Percentiles rank a stretch among this genome's conserved stretches.
Conservation (phyloP, 2,113 vertebrate genomes). For the Helogale parvula region DNA sequence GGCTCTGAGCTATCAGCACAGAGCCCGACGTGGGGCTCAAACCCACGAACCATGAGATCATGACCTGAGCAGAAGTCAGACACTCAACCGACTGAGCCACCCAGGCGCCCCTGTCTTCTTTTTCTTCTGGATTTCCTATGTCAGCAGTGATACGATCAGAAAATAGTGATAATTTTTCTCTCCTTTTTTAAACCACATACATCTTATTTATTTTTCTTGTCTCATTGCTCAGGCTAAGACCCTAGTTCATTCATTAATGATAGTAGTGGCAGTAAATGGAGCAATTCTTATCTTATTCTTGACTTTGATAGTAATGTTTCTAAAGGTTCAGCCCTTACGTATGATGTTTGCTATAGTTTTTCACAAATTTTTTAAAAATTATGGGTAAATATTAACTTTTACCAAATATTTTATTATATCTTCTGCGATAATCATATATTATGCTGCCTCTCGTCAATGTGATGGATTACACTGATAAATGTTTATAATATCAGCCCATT, state of each 20-base stretch:
- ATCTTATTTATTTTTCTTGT: constrained; percentile 3
- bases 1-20: too few relatives aligned
- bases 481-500: not conserved
- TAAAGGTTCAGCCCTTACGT: not conserved
- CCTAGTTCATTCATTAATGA: not conserved
- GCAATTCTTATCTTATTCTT: not conserved
- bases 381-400: not conserved
- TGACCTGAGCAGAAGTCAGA: too few relatives aligned
- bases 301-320: not conserved
- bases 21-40: too few relatives aligned
- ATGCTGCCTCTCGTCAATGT: not conserved
- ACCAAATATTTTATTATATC: not conserved
- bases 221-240: not conserved
- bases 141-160: not conserved
- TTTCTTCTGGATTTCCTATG: not conserved
- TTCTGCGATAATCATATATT: not conserved
- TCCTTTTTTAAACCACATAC: not conserved
- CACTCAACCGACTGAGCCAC: too few relatives aligned
- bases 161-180: not conserved
- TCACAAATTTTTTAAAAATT: constrained; percentile 5
- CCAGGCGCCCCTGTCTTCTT: not conserved
- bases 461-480: not conserved
- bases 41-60: too few relatives aligned
- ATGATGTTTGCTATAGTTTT: not conserved
- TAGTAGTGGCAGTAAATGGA: not conserved